phyloP scores from a whole-genome alignment of 2,888 invertebrate genomes.

The Scaptomyza parva region DNA sequence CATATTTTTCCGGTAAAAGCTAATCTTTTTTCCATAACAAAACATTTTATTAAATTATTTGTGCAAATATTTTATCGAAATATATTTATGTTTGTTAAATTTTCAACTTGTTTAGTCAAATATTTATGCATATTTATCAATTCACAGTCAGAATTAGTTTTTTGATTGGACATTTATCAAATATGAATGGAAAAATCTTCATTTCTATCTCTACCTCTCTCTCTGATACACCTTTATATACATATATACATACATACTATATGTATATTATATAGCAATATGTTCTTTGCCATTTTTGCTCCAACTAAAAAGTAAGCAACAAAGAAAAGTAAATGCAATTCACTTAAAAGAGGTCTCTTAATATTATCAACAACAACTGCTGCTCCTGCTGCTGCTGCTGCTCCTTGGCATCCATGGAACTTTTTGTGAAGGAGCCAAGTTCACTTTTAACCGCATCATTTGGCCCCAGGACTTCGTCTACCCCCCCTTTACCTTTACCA shows the following conservation, averaged over 20 bases:
- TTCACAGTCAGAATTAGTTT: background rate
- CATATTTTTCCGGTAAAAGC: background rate
- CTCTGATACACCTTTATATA: background rate
- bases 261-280: background rate
- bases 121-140: background rate
- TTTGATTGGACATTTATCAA: background rate
- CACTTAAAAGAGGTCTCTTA: conserved; percentile 18
- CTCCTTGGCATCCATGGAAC: conserved; percentile 35
- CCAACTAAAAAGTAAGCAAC: conserved; percentile 4
- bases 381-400: no score
- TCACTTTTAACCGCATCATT: conserved; percentile 56
- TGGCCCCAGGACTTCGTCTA: conserved; percentile 23
- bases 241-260: background rate
- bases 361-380: conserved; percentile 27
- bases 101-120: background rate
- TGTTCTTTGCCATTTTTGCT: conserved; percentile 5
- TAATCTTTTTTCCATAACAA: background rate
- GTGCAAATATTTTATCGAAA: conserved; percentile 1
- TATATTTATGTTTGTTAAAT: background rate
- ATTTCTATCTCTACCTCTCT: background rate
- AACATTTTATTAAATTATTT: background rate
- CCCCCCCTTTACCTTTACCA: background rate
- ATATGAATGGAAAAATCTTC: background rate
- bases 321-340: conserved; percentile 11
- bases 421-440: conserved; percentile 31